A percentile compares a stretch with the other conserved stretches of the same genome.
Conservation (phyloP, 2,797 vertebrate species). For the Rhincodon typus region DNA sequence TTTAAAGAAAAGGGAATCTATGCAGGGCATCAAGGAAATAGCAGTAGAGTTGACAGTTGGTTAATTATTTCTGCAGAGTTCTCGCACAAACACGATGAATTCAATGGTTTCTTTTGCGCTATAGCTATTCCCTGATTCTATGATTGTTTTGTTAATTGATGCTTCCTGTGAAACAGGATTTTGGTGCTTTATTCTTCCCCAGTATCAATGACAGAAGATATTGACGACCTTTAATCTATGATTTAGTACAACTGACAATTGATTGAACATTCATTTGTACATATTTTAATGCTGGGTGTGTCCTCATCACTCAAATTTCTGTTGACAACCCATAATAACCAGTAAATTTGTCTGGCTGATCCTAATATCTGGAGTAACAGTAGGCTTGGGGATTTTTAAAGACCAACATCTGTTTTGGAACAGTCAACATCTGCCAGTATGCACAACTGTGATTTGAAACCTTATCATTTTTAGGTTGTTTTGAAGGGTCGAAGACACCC, state of each 20-base stretch:
- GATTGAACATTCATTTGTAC: background rate
- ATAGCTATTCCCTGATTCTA: too few relatives aligned
- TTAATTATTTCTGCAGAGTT: too few relatives aligned
- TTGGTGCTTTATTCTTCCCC: background rate
- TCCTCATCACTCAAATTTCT: background rate
- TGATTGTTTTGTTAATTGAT: background rate
- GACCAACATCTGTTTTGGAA: slow-evolving; percentile 21
- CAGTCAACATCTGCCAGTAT: background rate
- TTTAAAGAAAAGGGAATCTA: too few relatives aligned
- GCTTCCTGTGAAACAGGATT: background rate
- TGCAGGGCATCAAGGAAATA: too few relatives aligned
- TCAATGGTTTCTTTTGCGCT: too few relatives aligned
- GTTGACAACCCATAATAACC: background rate
- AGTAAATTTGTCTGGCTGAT: background rate
- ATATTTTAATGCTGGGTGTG: background rate
- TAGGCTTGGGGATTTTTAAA: background rate
- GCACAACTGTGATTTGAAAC: background rate
- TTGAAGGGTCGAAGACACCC: background rate
- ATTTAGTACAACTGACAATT: slow-evolving; percentile 11
- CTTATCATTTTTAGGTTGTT: background rate
- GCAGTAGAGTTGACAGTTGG: too few relatives aligned
- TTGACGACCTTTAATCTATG: background rate
- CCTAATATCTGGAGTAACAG: background rate
- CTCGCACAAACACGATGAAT: too few relatives aligned
- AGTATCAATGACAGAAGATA: background rate